Evolutionary conservation across 2,113 vertebrate species (phyloP).

Genomic region (Semnopithecus entellus): DNA sequence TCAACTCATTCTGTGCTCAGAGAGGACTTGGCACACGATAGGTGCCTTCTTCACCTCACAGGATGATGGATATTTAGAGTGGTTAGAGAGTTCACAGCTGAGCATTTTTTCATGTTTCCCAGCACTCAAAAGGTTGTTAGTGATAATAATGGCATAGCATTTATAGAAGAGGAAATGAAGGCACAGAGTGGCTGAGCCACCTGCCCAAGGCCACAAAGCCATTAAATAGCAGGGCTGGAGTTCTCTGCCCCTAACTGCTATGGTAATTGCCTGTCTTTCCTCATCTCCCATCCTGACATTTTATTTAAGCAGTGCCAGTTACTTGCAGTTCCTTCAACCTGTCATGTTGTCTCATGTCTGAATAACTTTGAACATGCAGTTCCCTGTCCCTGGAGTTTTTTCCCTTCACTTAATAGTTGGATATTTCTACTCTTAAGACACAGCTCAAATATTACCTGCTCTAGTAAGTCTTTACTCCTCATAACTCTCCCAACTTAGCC

Average conservation of each 20-base stretch:
- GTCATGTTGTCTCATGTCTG: not conserved
- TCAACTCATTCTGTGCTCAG: not conserved
- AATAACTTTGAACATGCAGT: not conserved
- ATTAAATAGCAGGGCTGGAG: not conserved
- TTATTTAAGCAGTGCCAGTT: not conserved
- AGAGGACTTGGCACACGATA: not conserved
- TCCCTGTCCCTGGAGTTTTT: not conserved
- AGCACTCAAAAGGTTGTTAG: not conserved
- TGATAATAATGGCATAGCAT: not conserved
- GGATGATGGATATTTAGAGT: not conserved
- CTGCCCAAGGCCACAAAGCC: not conserved
- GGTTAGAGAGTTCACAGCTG: not conserved
- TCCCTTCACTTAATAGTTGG: not conserved
- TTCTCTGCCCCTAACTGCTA: no score
- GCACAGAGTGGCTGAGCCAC: not conserved
- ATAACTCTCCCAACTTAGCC: accelerated
- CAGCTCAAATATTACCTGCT: no score
- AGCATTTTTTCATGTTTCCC: not conserved
- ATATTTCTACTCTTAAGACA: not conserved
- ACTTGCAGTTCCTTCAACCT: not conserved
- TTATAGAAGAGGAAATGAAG: not conserved
- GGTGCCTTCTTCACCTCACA: not conserved
- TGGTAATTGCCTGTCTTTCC: not conserved
- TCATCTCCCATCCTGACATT: not conserved
- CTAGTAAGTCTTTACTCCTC: not conserved